These are phyloP conservation scores for Cremastobaeus sp. DNA, from an alignment of 2,888 invertebrate species.

Conservation along the genomic window DNA sequence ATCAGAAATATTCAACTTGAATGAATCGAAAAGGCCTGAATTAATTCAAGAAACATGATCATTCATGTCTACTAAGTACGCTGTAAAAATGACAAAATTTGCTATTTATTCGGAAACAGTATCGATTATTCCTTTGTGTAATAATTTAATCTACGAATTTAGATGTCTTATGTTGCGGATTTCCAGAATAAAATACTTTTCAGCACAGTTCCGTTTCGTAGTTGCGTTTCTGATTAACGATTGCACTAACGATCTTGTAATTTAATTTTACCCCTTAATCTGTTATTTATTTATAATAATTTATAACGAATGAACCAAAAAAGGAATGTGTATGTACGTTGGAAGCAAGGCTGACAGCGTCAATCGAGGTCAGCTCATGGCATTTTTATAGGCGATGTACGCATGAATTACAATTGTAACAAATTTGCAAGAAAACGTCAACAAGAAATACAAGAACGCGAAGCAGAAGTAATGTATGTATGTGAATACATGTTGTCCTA, in stretches of 20 bases:
- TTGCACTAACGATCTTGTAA: conserved; percentile 55
- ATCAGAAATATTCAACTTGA: too few species aligned
- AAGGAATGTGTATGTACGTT: conserved; percentile 18
- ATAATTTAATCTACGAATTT: too few species aligned
- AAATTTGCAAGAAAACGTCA: not conserved
- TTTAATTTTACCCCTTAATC: conserved; percentile 51
- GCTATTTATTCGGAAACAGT: too few species aligned
- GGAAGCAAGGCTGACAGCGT: conserved; percentile 37
- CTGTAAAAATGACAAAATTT: too few species aligned
- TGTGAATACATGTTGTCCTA: conserved; percentile 13
- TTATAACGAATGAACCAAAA: conserved; percentile 11
- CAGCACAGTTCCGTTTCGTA: conserved; percentile 24
- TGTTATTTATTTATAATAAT: conserved; percentile 63
- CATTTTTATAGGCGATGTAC: conserved; percentile 15
- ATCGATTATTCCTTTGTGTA: too few species aligned
- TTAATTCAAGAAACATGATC: too few species aligned
- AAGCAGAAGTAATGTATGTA: conserved; percentile 2
- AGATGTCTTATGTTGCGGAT: too few species aligned
- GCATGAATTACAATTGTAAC: not conserved
- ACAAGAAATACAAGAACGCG: not conserved
- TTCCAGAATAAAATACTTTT: conserved; percentile 27
- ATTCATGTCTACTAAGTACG: too few species aligned
- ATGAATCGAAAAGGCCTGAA: too few species aligned
- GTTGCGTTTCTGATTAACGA: conserved; percentile 49
- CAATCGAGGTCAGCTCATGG: conserved; percentile 49